Evolutionary conservation across 2,113 vertebrate species (phyloP).

Genomic region (Grantiella picta): DNA sequence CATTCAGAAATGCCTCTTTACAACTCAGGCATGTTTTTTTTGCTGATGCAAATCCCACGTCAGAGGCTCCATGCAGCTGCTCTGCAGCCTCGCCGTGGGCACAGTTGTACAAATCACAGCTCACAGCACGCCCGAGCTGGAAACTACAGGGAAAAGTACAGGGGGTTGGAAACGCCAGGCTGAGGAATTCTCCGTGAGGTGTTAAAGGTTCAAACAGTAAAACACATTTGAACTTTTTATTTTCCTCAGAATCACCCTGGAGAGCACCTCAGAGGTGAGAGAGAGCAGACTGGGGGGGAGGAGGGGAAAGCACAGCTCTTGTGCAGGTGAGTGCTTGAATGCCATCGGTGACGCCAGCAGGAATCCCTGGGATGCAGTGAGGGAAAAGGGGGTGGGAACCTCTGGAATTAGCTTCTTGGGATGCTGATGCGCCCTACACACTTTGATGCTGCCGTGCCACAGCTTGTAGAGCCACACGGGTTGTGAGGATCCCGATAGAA

Average conservation of each 20-base stretch:
- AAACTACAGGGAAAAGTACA: accelerated
- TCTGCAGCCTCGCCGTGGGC: not conserved
- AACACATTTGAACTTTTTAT: not conserved
- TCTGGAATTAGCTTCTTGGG: not conserved
- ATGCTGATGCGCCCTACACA: not conserved
- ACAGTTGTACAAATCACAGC: accelerated
- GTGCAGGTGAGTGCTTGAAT: not conserved
- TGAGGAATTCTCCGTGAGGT: not conserved
- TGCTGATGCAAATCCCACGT: not conserved
- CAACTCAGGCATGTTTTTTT: not conserved
- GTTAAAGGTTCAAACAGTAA: not conserved
- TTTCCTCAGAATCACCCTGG: not conserved
- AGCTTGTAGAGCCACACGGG: not conserved
- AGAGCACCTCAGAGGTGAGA: not conserved
- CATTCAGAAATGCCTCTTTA: not conserved
- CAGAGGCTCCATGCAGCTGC: accelerated
- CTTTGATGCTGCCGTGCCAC: not conserved
- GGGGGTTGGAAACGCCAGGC: not conserved
- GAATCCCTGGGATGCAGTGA: not conserved
- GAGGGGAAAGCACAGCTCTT: not conserved
- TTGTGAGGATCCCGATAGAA: not conserved
- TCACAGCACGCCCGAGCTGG: accelerated
- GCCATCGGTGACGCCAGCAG: not conserved
- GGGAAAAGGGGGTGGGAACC: not conserved
- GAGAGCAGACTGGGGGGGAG: not conserved